Base-by-base conservation (phyloP, 2,888 invertebrate species). In the Notodonta ziczac region DNA sequence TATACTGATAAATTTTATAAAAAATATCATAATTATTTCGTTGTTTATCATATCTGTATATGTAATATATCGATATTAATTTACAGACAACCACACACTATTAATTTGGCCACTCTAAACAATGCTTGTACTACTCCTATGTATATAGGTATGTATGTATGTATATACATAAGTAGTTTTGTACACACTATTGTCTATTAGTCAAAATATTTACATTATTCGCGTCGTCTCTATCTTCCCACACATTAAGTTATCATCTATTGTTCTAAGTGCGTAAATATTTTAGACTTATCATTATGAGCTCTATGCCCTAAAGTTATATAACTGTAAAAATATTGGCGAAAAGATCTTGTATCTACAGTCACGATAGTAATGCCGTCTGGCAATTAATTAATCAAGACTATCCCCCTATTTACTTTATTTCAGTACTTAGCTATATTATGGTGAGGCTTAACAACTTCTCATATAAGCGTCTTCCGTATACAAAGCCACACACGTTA, bases 171-270 rank as follows among this genome's bases (percentile, higher is more conserved):
- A 57, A 13, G n/a, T 35, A 35, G 54, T 14, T 35, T 5, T 60
- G 58, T 65, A 57, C 61, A 42, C 57, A 58, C 61, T 57, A 54
- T 59, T 56, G 57, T 57, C 44, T 60, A 59, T 63, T 44, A 65
- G 58, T 68, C 74, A 67, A 68, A 76, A 76, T 77, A 67, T 76
- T 76, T 74, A 69, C 71, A 62, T 62, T 61, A 67, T 55, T 48
- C 65, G 51, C 50, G 57, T 62, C 54, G 56, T 56, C 24, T 44
- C 40, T 12, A 13, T 51, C 58, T 63, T 67, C 66, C 55, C 61
- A 67, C 64, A 57, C 35, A 35, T 35, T 7, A 35, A 35, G 35
- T 6, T 54, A 56, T 55, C 40, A 52, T 57, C 65, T 66, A 77
- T 77, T 77, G 74, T 77, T 76, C 59, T 56, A 59, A 57, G 52